A percentile compares a stretch with the other conserved stretches of the same genome.
These are phyloP conservation scores for Cochlearius cochlearius DNA, from an alignment of 2,113 vertebrate genomes.

Conservation along the genomic window DNA sequence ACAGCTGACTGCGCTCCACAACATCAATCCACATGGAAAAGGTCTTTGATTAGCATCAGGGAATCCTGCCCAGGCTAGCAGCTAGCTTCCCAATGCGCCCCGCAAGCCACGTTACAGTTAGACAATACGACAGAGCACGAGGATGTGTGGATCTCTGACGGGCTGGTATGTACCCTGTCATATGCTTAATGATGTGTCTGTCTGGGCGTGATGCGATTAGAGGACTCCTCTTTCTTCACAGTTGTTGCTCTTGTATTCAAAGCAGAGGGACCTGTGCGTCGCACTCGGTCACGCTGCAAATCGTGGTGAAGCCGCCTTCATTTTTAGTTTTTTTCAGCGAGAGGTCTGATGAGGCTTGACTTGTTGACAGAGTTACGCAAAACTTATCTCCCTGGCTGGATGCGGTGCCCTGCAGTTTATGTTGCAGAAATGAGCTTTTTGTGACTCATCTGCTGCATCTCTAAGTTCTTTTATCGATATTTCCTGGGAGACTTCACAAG, in stretches of 20 bases:
- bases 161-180: neutral
- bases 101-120: rapidly evolving
- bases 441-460: neutral
- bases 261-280: neutral
- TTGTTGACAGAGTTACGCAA: neutral
- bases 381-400: neutral
- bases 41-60: neutral
- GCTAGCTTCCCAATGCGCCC: neutral
- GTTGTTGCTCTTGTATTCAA: neutral
- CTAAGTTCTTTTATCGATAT: neutral
- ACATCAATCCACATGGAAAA: neutral
- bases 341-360: neutral
- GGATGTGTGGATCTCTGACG: neutral
- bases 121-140: rapidly evolving
- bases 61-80: neutral
- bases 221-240: neutral
- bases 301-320: neutral
- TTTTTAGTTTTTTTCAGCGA: neutral
- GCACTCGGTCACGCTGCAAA: rapidly evolving
- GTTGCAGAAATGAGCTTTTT: neutral
- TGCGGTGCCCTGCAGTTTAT: neutral
- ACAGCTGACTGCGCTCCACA: rapidly evolving
- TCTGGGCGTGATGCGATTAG: neutral
- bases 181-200: neutral
- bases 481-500: neutral